A percentile compares a stretch with the other conserved stretches of the same genome.
These are phyloP conservation scores for Micrasema longulum DNA, from an alignment of 1,140 invertebrate species.

Conservation along the genomic window DNA sequence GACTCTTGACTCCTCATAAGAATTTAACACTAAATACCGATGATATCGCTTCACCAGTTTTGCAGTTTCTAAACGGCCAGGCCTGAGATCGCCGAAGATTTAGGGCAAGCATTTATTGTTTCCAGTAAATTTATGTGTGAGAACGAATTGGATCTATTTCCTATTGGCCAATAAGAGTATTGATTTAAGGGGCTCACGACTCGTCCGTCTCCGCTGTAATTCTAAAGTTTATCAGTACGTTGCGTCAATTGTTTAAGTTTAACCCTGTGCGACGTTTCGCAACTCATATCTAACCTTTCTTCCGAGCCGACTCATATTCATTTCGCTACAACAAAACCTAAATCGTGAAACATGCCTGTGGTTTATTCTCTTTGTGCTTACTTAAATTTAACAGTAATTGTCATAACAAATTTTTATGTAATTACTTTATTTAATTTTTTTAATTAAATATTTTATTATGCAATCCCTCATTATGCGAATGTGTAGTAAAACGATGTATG, in stretches of 20 bases:
- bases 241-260: constrained; percentile 39
- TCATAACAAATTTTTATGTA: too few species aligned
- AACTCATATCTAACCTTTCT: constrained; percentile 42
- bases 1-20: too few species aligned
- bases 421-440: too few species aligned
- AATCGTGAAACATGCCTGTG: constrained; percentile 17
- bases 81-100: constrained; percentile 31
- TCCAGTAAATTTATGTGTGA: constrained; percentile 49
- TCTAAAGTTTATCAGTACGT: constrained; percentile 37
- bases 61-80: constrained; percentile 6
- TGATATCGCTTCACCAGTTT: constrained; percentile 14
- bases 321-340: constrained; percentile 17
- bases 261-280: constrained; percentile 31
- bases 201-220: constrained; percentile 41
- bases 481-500: too few species aligned
- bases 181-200: constrained; percentile 55
- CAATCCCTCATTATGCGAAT: too few species aligned
- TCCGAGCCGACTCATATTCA: constrained; percentile 30
- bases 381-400: too few species aligned
- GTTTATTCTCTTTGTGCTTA: constrained; percentile 4
- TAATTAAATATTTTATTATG: too few species aligned
- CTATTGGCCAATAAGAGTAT: constrained; percentile 45
- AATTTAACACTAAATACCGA: constrained; percentile 4
- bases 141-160: constrained; percentile 49
- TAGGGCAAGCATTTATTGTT: constrained; percentile 47